These are phyloP conservation scores for Pinctada fucata DNA, from an alignment of 2,888 invertebrate genomes.

Conservation along the genomic window DNA sequence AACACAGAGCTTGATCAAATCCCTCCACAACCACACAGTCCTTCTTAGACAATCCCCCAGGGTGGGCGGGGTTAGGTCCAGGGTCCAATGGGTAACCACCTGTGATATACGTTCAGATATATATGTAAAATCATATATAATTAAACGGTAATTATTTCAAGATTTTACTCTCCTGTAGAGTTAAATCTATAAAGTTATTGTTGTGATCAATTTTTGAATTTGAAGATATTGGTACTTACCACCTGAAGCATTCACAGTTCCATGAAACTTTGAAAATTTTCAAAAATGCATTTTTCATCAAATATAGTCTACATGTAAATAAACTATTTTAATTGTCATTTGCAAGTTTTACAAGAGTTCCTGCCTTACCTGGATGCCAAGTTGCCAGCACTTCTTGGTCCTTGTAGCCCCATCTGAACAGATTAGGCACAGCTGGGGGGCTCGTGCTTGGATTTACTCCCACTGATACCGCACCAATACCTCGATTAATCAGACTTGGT, in stretches of 20 bases:
- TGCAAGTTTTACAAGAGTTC: not conserved
- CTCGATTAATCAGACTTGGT: conserved; percentile 56
- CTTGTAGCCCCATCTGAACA: conserved; percentile 65
- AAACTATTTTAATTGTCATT: too few relatives aligned
- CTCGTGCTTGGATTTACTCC: conserved; percentile 70
- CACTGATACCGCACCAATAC: conserved; percentile 65
- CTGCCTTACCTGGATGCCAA: conserved; percentile 65
- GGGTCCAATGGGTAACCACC: conserved; percentile 73
- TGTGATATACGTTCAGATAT: conserved; percentile 32
- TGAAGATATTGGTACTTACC: too few relatives aligned
- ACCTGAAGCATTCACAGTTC: too few relatives aligned
- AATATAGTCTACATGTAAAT: too few relatives aligned
- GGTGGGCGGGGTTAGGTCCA: conserved; percentile 64
- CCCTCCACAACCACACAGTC: conserved; percentile 65
- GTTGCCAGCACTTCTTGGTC: conserved; percentile 61
- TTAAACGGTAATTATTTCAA: too few relatives aligned
- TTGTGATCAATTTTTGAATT: too few relatives aligned
- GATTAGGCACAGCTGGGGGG: conserved; percentile 68
- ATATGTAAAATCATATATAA: not conserved
- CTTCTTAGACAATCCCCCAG: conserved; percentile 67
- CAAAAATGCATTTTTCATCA: too few relatives aligned
- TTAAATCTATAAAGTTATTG: too few relatives aligned
- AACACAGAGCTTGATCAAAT: conserved; percentile 68
- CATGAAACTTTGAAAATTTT: too few relatives aligned
- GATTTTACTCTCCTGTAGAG: too few relatives aligned